Conservation (phyloP, 2,797 vertebrate genomes). For the Triplophysa yarkandensis region DNA sequence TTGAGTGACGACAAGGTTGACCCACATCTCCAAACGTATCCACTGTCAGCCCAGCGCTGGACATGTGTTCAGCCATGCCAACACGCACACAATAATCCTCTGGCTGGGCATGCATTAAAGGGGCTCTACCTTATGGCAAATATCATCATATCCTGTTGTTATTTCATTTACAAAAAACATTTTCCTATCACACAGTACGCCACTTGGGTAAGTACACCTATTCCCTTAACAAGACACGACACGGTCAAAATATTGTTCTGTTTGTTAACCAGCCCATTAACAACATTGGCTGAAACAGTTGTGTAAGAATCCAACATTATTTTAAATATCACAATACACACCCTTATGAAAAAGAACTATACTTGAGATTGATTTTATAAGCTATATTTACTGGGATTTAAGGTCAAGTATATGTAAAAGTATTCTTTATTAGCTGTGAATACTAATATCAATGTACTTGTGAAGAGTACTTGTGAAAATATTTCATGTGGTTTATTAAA, state of each 20-base stretch:
- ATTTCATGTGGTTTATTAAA: too few species aligned
- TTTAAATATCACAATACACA: too few species aligned
- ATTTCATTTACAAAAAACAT: background rate
- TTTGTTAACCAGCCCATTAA: background rate
- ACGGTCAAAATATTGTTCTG: background rate
- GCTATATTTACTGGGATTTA: too few species aligned
- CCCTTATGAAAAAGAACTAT: too few species aligned
- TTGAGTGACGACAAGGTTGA: conserved; percentile 34
- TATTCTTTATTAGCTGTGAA: too few species aligned
- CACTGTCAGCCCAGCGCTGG: conserved; percentile 18
- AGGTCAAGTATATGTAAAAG: too few species aligned
- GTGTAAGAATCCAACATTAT: background rate
- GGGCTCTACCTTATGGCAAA: conserved; percentile 15
- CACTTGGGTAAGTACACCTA: too few species aligned
- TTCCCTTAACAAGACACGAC: too few species aligned
- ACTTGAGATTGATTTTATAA: too few species aligned
- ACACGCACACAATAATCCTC: conserved; percentile 36
- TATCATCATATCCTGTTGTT: conserved; percentile 7
- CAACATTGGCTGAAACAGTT: background rate
- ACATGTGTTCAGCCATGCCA: conserved; percentile 24
- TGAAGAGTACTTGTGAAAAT: too few species aligned
- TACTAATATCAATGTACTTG: too few species aligned
- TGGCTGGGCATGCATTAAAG: conserved; percentile 14
- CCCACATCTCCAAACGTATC: conserved; percentile 12
- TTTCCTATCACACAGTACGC: too few species aligned